Conservation (phyloP, 2,888 invertebrate genomes). For the Cyclophora albipunctata region DNA sequence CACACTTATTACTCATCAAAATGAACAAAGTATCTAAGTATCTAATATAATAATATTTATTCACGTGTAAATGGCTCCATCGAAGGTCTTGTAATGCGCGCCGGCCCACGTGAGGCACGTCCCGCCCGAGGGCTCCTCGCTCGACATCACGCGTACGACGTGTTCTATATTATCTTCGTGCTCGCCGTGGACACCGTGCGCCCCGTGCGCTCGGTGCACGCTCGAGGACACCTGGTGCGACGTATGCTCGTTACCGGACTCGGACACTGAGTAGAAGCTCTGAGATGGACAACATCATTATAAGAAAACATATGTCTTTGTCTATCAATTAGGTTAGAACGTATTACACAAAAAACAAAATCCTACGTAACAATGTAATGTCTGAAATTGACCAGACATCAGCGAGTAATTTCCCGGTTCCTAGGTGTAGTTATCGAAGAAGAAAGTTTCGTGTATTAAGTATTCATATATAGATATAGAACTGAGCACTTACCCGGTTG, state of each 20-base stretch:
- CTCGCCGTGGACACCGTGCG: slow-evolving; percentile 1
- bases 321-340: not conserved
- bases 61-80: slow-evolving; percentile 84
- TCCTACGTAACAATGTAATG: no score
- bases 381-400: no score
- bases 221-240: no score
- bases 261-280: slow-evolving; percentile 16
- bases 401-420: no score
- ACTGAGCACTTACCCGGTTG: slow-evolving; percentile 32
- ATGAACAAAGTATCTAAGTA: no score
- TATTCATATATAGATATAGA: not conserved
- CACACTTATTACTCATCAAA: no score
- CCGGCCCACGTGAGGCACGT: slow-evolving; percentile 88
- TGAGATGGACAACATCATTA: slow-evolving; percentile 5
- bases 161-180: slow-evolving; percentile 4
- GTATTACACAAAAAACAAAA: no score
- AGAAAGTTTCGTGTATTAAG: no score
- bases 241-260: not conserved
- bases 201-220: no score
- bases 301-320: not conserved
- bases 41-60: not conserved
- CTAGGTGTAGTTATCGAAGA: no score
- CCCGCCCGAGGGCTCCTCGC: slow-evolving; percentile 76
- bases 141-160: slow-evolving; percentile 39
- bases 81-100: slow-evolving; percentile 88